phyloP scores from a whole-genome alignment of 2,113 vertebrate genomes.

The Rhinichthys klamathensis region DNA sequence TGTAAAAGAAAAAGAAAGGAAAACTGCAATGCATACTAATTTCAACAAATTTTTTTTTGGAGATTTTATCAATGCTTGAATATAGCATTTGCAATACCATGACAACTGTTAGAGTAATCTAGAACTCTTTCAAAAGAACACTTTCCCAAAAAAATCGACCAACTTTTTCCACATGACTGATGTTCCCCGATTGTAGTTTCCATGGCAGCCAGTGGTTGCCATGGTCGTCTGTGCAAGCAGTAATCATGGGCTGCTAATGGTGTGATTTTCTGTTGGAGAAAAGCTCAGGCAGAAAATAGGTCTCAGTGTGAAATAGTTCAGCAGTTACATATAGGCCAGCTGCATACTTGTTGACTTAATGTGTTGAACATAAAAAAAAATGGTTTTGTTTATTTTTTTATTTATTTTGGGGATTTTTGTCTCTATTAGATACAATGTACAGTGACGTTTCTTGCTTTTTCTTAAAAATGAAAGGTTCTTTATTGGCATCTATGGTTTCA shows the following conservation, averaged over 20 bases:
- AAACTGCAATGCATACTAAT: background rate
- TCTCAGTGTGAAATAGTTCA: constrained; percentile 17
- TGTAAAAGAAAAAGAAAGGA: background rate
- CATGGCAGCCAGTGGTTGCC: constrained; percentile 48
- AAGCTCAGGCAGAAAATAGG: background rate
- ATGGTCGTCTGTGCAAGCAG: constrained; percentile 41
- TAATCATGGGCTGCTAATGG: constrained; percentile 44
- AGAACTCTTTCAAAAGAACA: background rate
- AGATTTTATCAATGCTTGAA: background rate
- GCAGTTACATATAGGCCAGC: background rate
- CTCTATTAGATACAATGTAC: background rate
- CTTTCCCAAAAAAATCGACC: background rate
- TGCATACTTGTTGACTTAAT: background rate
- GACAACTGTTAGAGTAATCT: background rate
- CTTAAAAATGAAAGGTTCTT: background rate
- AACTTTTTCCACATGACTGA: constrained; percentile 40
- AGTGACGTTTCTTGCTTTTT: background rate
- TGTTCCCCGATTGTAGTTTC: constrained; percentile 28
- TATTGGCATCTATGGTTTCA: background rate
- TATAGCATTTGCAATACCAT: no score
- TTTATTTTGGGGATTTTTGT: background rate
- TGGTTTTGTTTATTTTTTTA: background rate
- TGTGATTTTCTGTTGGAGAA: background rate
- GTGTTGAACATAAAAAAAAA: background rate
- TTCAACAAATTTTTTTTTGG: background rate